phyloP scores from a whole-genome alignment of 2,113 vertebrate genomes.

The Pachypanchax playfairii region DNA sequence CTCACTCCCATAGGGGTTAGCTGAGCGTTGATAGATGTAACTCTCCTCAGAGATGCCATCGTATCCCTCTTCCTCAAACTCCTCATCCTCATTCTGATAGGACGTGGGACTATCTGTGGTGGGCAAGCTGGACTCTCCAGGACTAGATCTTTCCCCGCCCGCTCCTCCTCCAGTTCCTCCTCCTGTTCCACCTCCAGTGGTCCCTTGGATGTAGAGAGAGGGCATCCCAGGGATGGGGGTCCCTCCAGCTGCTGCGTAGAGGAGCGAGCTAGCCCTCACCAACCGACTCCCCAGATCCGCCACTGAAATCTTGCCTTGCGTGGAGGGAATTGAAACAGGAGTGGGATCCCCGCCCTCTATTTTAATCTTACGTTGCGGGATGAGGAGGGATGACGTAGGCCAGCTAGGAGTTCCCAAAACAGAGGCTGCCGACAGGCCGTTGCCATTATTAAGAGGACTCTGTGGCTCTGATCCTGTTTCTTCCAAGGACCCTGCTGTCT shows the following conservation, averaged over 20 bases:
- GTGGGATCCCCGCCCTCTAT: slow-evolving; percentile 86
- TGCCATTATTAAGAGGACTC: slow-evolving; percentile 86
- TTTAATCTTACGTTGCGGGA: slow-evolving; percentile 87
- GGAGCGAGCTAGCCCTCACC: slow-evolving; percentile 60
- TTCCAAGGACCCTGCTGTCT: slow-evolving; percentile 89
- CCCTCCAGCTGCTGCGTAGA: slow-evolving; percentile 61
- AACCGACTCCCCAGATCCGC: slow-evolving; percentile 63
- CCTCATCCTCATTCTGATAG: slow-evolving; percentile 97
- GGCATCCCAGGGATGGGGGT: slow-evolving; percentile 82
- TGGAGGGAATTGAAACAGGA: slow-evolving; percentile 57
- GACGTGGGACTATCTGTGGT: slow-evolving; percentile 97
- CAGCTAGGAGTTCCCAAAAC: slow-evolving; percentile 80
- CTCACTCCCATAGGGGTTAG: slow-evolving; percentile 89
- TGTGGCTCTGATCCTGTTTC: slow-evolving; percentile 94
- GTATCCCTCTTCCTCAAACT: slow-evolving; percentile 94
- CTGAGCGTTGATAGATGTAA: slow-evolving; percentile 90
- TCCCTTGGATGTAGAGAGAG: slow-evolving; percentile 70
- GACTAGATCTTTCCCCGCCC: slow-evolving; percentile 86
- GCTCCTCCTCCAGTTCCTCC: slow-evolving; percentile 77
- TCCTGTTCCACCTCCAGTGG: slow-evolving; percentile 74
- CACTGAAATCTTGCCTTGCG: slow-evolving; percentile 61
- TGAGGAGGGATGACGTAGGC: slow-evolving; percentile 83
- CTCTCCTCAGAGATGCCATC: slow-evolving; percentile 92
- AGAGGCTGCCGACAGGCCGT: slow-evolving; percentile 70
- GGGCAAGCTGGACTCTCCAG: slow-evolving; percentile 92